Percentiles rank a stretch among this genome's conserved stretches.
These are phyloP conservation scores for Temnothorax rugatulus DNA, from an alignment of 2,888 invertebrate species.

Conservation along the genomic window DNA sequence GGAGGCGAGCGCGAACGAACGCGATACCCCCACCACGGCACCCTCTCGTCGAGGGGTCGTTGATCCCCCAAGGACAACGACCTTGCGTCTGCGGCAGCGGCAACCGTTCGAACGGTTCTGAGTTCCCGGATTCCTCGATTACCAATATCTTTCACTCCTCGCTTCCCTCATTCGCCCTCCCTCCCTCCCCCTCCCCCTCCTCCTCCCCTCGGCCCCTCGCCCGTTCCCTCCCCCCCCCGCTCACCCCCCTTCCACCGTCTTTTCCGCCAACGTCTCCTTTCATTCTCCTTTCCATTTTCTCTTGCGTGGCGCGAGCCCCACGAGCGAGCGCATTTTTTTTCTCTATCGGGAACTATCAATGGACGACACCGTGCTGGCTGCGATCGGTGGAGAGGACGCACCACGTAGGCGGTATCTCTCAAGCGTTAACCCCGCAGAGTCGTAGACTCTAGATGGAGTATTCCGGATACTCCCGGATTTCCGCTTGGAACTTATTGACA, in stretches of 20 bases:
- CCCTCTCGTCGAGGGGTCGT: slow-evolving; percentile 85
- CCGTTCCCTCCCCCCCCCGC: neutral
- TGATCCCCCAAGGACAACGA: slow-evolving; percentile 86
- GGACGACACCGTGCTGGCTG: slow-evolving; percentile 52
- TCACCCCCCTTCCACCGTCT: slow-evolving; percentile 27
- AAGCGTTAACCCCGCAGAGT: slow-evolving; percentile 12
- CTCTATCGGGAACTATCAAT: slow-evolving; percentile 62
- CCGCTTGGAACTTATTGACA: neutral
- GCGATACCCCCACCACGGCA: slow-evolving; percentile 77
- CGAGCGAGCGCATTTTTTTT: slow-evolving; percentile 33
- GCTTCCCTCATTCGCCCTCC: slow-evolving; percentile 55
- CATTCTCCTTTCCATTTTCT: slow-evolving; percentile 71
- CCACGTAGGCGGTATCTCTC: slow-evolving; percentile 21
- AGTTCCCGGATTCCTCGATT: slow-evolving; percentile 85
- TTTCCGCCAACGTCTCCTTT: slow-evolving; percentile 68
- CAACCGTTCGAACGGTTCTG: slow-evolving; percentile 83
- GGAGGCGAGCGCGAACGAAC: slow-evolving; percentile 65
- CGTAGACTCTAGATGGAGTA: neutral
- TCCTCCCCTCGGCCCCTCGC: neutral
- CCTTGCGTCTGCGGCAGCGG: slow-evolving; percentile 84
- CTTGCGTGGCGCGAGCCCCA: slow-evolving; percentile 44
- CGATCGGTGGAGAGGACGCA: slow-evolving; percentile 24
- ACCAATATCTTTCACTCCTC: slow-evolving; percentile 81
- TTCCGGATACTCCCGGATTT: neutral
- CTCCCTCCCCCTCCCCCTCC: slow-evolving; percentile 37